These are phyloP conservation scores for Terrapene triunguis DNA, from an alignment of 2,113 vertebrate genomes.

Conservation along the genomic window DNA sequence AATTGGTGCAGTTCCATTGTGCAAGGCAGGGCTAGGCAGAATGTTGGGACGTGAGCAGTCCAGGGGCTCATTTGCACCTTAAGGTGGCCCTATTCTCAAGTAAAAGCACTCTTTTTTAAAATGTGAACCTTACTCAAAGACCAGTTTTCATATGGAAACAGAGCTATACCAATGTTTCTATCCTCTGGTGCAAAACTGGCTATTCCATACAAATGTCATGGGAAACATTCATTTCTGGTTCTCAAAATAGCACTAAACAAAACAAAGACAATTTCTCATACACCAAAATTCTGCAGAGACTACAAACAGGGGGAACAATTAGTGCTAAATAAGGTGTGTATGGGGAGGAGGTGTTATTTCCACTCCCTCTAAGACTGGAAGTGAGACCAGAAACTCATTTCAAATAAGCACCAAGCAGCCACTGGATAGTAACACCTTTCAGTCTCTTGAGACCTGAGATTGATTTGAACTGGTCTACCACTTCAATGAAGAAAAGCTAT, in stretches of 20 bases:
- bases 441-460: slow-evolving; percentile 49
- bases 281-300: neutral
- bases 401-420: slow-evolving; percentile 8
- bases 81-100: neutral
- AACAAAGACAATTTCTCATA: neutral
- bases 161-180: neutral
- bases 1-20: neutral
- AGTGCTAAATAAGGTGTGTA: slow-evolving; percentile 17
- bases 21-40: neutral
- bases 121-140: neutral
- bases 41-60: too few relatives aligned
- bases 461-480: slow-evolving; percentile 61
- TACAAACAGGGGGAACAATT: neutral
- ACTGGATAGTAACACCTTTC: slow-evolving; percentile 50
- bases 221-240: neutral
- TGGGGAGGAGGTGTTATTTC: slow-evolving; percentile 43
- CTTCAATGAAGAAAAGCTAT: slow-evolving; percentile 68
- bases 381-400: slow-evolving; percentile 54
- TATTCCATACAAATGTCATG: rapidly evolving
- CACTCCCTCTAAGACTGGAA: slow-evolving; percentile 24
- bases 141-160: neutral
- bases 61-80: too few relatives aligned
- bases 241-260: neutral
- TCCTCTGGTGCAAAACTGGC: neutral
- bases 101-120: rapidly evolving